Evolutionary conservation across 2,113 vertebrate species (phyloP).

Genomic region (Gnathonemus echidnorhynchus): DNA sequence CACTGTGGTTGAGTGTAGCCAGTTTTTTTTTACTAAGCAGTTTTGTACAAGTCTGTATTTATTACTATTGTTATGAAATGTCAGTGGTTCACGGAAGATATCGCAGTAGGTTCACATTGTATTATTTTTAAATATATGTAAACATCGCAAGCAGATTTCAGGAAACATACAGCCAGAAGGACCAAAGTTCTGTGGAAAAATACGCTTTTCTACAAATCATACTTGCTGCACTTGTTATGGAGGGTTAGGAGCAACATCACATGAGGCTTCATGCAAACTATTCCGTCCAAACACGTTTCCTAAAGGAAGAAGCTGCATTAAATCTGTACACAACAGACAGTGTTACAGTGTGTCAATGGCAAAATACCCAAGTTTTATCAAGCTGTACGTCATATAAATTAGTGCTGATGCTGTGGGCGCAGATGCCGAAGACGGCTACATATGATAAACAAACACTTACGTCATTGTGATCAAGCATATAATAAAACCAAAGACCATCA

Average conservation of each 20-base stretch:
- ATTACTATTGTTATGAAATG: background rate
- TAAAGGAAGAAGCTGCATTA: background rate
- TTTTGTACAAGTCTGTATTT: constrained; percentile 1
- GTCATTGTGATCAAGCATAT: background rate
- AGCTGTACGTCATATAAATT: background rate
- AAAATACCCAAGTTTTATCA: background rate
- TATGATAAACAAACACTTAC: background rate
- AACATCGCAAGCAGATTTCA: background rate
- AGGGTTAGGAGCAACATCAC: background rate
- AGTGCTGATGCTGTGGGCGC: background rate
- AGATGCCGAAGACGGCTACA: background rate
- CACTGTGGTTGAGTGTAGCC: background rate
- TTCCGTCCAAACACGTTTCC: background rate
- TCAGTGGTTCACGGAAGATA: background rate
- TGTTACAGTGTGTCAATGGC: background rate
- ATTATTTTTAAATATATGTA: background rate
- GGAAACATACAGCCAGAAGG: constrained; percentile 5
- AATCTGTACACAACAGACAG: background rate
- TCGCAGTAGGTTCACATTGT: background rate
- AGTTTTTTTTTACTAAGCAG: background rate
- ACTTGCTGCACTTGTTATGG: background rate
- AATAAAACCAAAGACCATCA: background rate
- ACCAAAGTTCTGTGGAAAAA: background rate
- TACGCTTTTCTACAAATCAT: background rate
- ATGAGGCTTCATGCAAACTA: background rate